Conservation (phyloP, 2,888 invertebrate species). For the Drosophila atripex region DNA sequence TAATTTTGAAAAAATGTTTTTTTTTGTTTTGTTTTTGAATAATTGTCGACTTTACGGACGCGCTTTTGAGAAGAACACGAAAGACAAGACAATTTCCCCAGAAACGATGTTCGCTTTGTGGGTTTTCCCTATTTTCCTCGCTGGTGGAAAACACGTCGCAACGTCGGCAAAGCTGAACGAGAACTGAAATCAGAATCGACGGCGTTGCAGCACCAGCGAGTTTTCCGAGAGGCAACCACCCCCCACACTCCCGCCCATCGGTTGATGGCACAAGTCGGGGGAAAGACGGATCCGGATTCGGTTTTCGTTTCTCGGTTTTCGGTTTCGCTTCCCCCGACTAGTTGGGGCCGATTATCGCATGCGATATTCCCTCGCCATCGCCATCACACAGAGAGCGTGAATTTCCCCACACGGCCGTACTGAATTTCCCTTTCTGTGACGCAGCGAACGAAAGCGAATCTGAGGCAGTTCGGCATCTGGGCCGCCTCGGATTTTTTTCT, state of each 20-base stretch:
- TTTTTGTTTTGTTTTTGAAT: no score
- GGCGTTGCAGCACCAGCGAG: constrained; percentile 30
- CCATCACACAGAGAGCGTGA: constrained; percentile 42
- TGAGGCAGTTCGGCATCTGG: constrained; percentile 31
- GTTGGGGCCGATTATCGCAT: constrained; percentile 53
- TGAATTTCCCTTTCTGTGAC: constrained; percentile 45
- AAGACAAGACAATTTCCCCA: constrained; percentile 26
- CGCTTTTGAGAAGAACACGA: constrained; percentile 14
- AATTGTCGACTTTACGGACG: constrained; percentile 4
- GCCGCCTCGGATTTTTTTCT: constrained; percentile 10
- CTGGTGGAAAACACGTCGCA: constrained; percentile 76
- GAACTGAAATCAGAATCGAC: constrained; percentile 74
- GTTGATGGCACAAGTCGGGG: no score
- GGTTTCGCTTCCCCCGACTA: background rate
- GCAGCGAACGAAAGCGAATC: constrained; percentile 45
- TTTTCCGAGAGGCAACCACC: background rate
- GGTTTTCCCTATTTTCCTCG: constrained; percentile 12
- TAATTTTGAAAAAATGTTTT: background rate
- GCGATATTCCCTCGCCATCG: constrained; percentile 39
- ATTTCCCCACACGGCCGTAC: constrained; percentile 50
- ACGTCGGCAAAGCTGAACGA: constrained; percentile 83
- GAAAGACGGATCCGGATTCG: background rate
- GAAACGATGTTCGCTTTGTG: background rate
- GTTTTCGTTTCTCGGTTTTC: constrained; percentile 26
- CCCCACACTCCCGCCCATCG: no score